Percentiles rank a stretch among this genome's conserved stretches.
These are phyloP conservation scores for Megamerina dolium DNA, from an alignment of 2,888 invertebrate genomes.

Conservation along the genomic window DNA sequence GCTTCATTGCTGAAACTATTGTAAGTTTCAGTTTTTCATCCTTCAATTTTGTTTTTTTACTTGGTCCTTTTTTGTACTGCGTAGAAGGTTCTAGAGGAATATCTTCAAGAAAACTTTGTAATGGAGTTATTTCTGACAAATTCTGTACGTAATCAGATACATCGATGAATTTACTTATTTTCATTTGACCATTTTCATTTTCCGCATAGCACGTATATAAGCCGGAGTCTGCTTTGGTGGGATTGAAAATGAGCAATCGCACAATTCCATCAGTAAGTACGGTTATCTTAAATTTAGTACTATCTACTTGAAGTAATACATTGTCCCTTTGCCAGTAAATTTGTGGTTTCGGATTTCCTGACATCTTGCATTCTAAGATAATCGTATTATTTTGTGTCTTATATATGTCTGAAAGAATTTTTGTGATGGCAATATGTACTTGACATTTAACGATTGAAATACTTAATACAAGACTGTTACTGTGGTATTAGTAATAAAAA, in stretches of 20 bases:
- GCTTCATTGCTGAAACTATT: conserved; percentile 68
- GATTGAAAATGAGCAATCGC: conserved; percentile 59
- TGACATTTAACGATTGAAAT: neutral
- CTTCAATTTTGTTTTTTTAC: conserved; percentile 28
- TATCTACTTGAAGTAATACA: conserved; percentile 55
- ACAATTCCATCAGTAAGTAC: conserved; percentile 65
- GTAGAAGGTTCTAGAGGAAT: conserved; percentile 39
- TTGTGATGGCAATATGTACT: neutral
- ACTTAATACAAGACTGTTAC: too few species aligned
- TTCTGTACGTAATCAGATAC: conserved; percentile 38
- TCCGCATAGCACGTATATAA: conserved; percentile 72
- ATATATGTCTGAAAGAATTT: conserved; percentile 56
- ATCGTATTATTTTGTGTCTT: conserved; percentile 65
- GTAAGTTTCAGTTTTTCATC: conserved; percentile 63
- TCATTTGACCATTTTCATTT: conserved; percentile 57
- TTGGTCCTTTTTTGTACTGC: conserved; percentile 5
- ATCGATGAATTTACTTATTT: conserved; percentile 44
- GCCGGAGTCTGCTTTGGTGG: conserved; percentile 62
- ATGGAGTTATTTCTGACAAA: conserved; percentile 24
- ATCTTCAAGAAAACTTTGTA: conserved; percentile 22
- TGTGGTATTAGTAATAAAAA: too few species aligned
- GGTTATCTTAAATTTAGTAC: conserved; percentile 56
- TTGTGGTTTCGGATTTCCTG: conserved; percentile 65
- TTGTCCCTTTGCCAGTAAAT: conserved; percentile 64
- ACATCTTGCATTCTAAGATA: conserved; percentile 68